Conservation (phyloP, 2,888 invertebrate genomes). For the Anorthoa munda region DNA sequence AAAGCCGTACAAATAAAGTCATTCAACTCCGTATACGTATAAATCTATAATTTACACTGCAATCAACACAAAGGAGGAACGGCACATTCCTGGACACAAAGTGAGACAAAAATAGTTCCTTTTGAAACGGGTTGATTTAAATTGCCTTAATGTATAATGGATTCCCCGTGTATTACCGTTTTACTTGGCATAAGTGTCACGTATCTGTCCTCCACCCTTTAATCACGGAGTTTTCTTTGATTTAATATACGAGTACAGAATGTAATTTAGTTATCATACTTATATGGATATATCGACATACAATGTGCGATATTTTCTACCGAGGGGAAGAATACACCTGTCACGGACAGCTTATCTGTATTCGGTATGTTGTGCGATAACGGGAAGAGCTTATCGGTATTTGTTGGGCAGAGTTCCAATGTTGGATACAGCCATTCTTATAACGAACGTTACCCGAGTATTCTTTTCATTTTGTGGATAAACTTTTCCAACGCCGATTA, state of each 20-base stretch:
- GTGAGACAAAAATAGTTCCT: slow-evolving; percentile 29
- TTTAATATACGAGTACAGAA: too few relatives aligned
- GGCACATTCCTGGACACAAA: slow-evolving; percentile 25
- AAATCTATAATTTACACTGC: slow-evolving; percentile 24
- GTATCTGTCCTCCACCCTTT: slow-evolving; percentile 35
- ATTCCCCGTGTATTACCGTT: slow-evolving; percentile 33
- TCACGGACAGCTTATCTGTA: too few relatives aligned
- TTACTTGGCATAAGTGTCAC: slow-evolving; percentile 56
- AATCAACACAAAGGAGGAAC: slow-evolving; percentile 24
- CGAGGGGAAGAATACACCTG: too few relatives aligned
- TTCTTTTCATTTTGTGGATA: not conserved
- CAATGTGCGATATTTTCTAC: too few relatives aligned
- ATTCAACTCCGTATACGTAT: not conserved
- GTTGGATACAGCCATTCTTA: slow-evolving; percentile 10
- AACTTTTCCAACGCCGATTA: slow-evolving; percentile 3
- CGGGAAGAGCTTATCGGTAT: slow-evolving; percentile 25
- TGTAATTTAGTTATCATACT: too few relatives aligned
- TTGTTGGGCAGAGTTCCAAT: slow-evolving; percentile 53
- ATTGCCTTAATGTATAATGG: slow-evolving; percentile 39
- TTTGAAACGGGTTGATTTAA: slow-evolving; percentile 39
- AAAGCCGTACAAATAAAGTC: slow-evolving; percentile 1
- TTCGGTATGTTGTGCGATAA: slow-evolving; percentile 22
- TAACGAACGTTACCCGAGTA: not conserved
- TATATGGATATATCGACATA: too few relatives aligned
- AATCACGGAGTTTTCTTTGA: slow-evolving; percentile 53